These are phyloP conservation scores for Microctonus brassicae DNA, from an alignment of 2,888 invertebrate genomes.

Conservation along the genomic window DNA sequence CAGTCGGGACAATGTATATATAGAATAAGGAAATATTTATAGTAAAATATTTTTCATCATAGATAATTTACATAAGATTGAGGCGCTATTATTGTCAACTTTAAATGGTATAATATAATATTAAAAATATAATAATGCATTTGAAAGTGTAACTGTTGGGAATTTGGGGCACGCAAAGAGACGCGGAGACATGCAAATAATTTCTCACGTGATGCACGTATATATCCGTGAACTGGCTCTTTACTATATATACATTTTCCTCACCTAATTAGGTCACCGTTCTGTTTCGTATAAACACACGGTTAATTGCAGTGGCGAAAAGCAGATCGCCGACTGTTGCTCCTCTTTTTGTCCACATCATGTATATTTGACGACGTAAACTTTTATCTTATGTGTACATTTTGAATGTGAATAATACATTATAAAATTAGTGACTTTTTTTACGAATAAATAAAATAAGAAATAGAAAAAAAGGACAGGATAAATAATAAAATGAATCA, in stretches of 20 bases:
- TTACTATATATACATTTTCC: slow-evolving; percentile 37
- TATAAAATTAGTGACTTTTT: no score
- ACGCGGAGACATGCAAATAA: background rate
- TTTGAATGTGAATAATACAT: background rate
- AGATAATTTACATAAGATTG: background rate
- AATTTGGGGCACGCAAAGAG: background rate
- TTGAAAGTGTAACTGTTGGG: background rate
- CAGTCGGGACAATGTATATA: background rate
- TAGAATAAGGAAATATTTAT: background rate
- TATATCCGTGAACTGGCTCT: background rate
- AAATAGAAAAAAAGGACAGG: background rate
- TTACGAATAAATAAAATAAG: background rate
- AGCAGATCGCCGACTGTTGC: background rate
- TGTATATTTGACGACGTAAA: background rate
- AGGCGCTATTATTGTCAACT: background rate
- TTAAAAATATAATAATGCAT: slow-evolving; percentile 7
- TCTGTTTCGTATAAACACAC: background rate
- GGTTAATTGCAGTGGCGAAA: background rate
- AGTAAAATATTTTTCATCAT: background rate
- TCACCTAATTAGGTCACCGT: slow-evolving; percentile 43
- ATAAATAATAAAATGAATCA: background rate
- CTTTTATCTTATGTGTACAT: background rate
- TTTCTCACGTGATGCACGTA: background rate
- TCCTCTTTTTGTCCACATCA: background rate
- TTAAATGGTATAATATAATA: background rate